Conservation (phyloP, 2,797 vertebrate genomes). For the Brachyalestes nurse region DNA sequence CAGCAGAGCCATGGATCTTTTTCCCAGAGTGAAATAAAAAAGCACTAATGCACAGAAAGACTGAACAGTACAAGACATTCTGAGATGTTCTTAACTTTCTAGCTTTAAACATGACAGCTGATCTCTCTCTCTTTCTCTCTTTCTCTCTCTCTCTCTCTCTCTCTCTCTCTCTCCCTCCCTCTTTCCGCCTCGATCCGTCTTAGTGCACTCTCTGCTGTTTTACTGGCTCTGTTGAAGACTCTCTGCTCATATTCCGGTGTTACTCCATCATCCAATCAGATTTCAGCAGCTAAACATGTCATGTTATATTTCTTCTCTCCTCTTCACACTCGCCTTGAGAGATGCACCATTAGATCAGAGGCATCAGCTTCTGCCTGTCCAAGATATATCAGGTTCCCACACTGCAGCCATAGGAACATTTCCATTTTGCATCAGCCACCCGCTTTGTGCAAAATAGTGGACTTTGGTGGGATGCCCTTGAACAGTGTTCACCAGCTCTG, state of each 20-base stretch:
- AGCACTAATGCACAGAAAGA: slow-evolving; percentile 14
- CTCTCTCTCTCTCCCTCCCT: neutral
- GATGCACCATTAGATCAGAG: neutral
- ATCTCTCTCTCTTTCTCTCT: neutral
- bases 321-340: neutral
- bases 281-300: slow-evolving; percentile 1
- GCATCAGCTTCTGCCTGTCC: neutral
- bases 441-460: too few relatives aligned
- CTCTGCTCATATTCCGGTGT: neutral
- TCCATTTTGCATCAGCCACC: slow-evolving; percentile 55
- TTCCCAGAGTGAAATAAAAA: slow-evolving; percentile 4
- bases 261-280: neutral
- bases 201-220: neutral
- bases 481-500: too few relatives aligned
- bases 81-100: neutral
- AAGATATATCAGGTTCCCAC: neutral
- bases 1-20: neutral
- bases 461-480: too few relatives aligned
- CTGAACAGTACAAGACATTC: neutral
- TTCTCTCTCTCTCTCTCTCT: neutral
- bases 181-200: neutral
- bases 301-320: neutral
- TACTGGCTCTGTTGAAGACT: neutral
- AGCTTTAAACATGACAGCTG: neutral
- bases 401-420: slow-evolving; percentile 61